These are phyloP conservation scores for Potorous gilbertii DNA, from an alignment of 2,797 vertebrate genomes.

Conservation along the genomic window DNA sequence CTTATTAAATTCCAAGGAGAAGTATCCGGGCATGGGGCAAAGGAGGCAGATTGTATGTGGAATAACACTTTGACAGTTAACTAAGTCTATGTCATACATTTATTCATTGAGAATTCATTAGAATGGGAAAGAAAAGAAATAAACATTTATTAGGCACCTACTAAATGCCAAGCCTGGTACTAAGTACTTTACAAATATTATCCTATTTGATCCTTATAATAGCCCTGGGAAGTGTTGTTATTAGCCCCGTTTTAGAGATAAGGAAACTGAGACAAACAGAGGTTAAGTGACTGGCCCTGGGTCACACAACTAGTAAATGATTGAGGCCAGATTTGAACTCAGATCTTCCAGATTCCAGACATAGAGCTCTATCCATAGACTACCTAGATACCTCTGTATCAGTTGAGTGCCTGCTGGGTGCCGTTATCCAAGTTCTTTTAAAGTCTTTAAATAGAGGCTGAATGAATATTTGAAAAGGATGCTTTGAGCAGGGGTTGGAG, in stretches of 20 bases:
- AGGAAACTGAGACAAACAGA: neutral
- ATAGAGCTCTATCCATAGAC: neutral
- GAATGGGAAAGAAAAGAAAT: neutral
- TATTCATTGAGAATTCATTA: neutral
- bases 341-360: neutral
- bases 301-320: neutral
- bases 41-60: neutral
- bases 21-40: neutral
- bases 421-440: neutral
- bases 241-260: neutral
- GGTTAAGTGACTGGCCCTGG: neutral
- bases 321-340: neutral
- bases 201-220: neutral
- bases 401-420: neutral
- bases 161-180: neutral
- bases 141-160: neutral
- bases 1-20: neutral
- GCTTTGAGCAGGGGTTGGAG: neutral
- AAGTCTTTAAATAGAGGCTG: neutral
- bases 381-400: neutral
- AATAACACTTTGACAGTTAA: neutral
- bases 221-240: neutral
- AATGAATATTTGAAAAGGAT: neutral
- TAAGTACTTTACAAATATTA: neutral
- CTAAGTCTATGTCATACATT: neutral